A percentile compares a stretch with the other conserved stretches of the same genome.
Conservation (phyloP, 2,888 invertebrate genomes). For the Chirona hameri region DNA sequence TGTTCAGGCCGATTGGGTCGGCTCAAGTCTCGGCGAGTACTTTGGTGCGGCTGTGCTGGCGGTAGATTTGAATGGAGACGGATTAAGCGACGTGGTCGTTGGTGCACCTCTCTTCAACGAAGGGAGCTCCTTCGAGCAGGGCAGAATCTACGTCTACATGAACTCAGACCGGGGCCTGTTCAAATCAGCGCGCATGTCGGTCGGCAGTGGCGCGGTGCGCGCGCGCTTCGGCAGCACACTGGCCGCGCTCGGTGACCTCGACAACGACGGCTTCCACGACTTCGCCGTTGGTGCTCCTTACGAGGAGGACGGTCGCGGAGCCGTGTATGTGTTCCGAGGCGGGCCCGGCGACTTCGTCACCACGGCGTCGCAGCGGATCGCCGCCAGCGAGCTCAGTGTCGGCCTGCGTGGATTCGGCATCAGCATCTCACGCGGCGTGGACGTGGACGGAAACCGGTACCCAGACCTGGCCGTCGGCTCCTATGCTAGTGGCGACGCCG, state of each 20-base stretch:
- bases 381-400: conserved; percentile 48
- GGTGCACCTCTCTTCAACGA: conserved; percentile 55
- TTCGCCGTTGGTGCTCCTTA: conserved; percentile 63
- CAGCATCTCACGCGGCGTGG: conserved; percentile 57
- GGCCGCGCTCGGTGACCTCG: conserved; percentile 61
- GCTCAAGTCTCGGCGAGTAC: conserved; percentile 59
- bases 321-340: conserved; percentile 61
- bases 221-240: conserved; percentile 62
- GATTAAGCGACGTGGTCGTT: conserved; percentile 59
- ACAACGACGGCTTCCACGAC: conserved; percentile 62
- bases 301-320: conserved; percentile 57
- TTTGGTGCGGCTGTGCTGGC: conserved; percentile 60
- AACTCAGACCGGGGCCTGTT: conserved; percentile 40
- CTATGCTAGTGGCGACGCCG: conserved; percentile 36
- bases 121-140: conserved; percentile 51
- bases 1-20: conserved; percentile 45
- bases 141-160: conserved; percentile 59
- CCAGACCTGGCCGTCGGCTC: conserved; percentile 41
- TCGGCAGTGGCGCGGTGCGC: conserved; percentile 44
- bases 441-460: conserved; percentile 59
- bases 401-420: conserved; percentile 56
- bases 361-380: conserved; percentile 49
- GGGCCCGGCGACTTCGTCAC: conserved; percentile 48
- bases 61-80: conserved; percentile 61
- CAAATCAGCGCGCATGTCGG: conserved; percentile 36